phyloP scores from a whole-genome alignment of 1,140 invertebrate genomes.

The Megathymus violae region DNA sequence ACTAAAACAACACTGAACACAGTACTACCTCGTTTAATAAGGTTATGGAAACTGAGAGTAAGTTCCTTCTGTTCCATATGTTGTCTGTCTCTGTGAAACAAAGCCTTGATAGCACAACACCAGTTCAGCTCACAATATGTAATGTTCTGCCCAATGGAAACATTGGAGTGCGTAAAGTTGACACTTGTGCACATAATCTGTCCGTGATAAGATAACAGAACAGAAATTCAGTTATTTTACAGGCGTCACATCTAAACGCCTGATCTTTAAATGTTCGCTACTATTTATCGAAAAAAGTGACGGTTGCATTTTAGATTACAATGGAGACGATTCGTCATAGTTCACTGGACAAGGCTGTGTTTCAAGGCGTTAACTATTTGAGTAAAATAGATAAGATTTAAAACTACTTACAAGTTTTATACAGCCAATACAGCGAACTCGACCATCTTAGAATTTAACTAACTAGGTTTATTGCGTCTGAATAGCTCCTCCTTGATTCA shows the following conservation, averaged over 20 bases:
- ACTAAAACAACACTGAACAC: slow-evolving; percentile 42
- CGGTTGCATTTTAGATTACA: slow-evolving; percentile 37
- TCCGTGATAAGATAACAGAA: slow-evolving; percentile 73
- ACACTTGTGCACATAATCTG: slow-evolving; percentile 80
- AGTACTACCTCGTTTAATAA: slow-evolving; percentile 79
- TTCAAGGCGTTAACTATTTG: slow-evolving; percentile 48
- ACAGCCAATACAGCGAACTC: slow-evolving; percentile 2
- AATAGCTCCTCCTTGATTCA: slow-evolving; percentile 45
- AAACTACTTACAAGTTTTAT: slow-evolving; percentile 68
- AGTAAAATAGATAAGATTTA: slow-evolving; percentile 41
- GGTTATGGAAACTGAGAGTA: slow-evolving; percentile 77
- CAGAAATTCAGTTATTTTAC: slow-evolving; percentile 47
- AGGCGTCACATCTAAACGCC: slow-evolving; percentile 25
- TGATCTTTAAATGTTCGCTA: slow-evolving; percentile 28
- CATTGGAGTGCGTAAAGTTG: slow-evolving; percentile 65
- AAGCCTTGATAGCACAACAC: slow-evolving; percentile 49
- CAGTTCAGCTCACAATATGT: slow-evolving; percentile 56
- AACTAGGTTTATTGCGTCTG: slow-evolving; percentile 25
- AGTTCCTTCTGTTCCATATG: slow-evolving; percentile 77
- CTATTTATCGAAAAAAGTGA: slow-evolving; percentile 5
- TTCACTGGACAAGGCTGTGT: slow-evolving; percentile 57
- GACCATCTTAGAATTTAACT: slow-evolving; percentile 18
- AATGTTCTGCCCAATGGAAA: slow-evolving; percentile 70
- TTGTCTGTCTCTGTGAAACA: slow-evolving; percentile 43
- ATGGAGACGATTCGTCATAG: slow-evolving; percentile 48